A percentile compares a stretch with the other conserved stretches of the same genome.
Conservation (phyloP, 2,888 invertebrate genomes). For the Frankliniella fusca region DNA sequence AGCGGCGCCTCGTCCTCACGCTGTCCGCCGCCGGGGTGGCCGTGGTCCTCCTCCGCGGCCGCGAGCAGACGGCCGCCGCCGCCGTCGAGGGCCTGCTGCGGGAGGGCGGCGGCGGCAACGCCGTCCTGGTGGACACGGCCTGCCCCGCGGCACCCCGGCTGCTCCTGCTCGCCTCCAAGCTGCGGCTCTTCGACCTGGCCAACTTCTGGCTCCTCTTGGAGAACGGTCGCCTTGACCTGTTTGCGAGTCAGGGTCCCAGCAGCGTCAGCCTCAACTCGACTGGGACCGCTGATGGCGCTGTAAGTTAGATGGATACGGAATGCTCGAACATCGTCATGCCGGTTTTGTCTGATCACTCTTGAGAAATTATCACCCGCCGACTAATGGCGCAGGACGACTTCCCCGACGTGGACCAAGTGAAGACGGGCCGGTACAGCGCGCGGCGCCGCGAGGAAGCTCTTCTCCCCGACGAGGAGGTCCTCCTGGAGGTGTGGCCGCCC, state of each 20-base stretch:
- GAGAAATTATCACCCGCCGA: too few relatives aligned
- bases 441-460: not conserved
- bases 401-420: not conserved
- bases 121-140: constrained; percentile 11
- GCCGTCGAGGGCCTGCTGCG: not conserved
- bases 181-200: not conserved
- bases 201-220: not conserved
- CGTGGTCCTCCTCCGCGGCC: not conserved
- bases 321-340: too few relatives aligned
- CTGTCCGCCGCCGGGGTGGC: not conserved
- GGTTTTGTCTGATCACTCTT: too few relatives aligned
- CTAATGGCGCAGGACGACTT: not conserved
- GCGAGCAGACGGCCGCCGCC: not conserved
- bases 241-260: not conserved
- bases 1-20: not conserved
- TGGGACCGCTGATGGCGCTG: not conserved
- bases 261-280: not conserved
- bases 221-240: not conserved
- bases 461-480: constrained; percentile 8
- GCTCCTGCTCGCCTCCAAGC: not conserved
- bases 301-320: too few relatives aligned
- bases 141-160: not conserved
- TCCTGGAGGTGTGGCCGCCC: constrained; percentile 11
- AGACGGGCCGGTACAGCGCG: not conserved
- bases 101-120: not conserved